Conservation (phyloP, 2,113 vertebrate species). For the Empidonax traillii region DNA sequence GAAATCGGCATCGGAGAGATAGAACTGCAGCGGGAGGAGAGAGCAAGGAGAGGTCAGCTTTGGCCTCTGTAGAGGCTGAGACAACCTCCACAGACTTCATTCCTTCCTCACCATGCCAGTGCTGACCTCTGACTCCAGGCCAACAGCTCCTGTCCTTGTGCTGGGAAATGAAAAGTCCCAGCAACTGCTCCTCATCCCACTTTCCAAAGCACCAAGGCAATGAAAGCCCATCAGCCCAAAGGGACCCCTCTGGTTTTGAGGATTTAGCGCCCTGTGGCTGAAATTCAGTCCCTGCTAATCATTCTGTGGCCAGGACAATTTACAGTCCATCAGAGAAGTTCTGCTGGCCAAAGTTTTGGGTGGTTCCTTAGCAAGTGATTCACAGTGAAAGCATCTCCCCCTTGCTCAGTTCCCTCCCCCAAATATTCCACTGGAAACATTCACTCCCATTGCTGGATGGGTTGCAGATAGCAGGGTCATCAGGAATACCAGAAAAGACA, state of each 20-base stretch:
- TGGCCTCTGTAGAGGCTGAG: not conserved
- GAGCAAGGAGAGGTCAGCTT: not conserved
- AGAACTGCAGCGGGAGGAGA: conserved; percentile 69
- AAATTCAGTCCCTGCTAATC: not conserved
- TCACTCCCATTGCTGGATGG: not conserved
- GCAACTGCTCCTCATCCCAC: not conserved
- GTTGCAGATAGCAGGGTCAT: not conserved
- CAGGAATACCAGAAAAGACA: not conserved
- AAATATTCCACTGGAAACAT: not conserved
- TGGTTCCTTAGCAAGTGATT: not conserved
- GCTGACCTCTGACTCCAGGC: not conserved
- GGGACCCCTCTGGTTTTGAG: not conserved
- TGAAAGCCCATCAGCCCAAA: not conserved
- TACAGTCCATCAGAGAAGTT: not conserved
- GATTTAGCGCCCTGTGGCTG: not conserved
- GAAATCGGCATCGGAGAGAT: conserved; percentile 85
- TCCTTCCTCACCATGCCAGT: not conserved
- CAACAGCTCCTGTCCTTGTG: not conserved
- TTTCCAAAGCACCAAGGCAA: not conserved
- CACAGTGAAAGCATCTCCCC: not conserved
- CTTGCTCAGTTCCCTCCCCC: accelerated
- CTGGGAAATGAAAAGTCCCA: not conserved
- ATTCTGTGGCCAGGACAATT: not conserved
- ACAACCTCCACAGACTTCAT: not conserved
- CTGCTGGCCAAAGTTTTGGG: not conserved